These are phyloP conservation scores for Nephrotoma flavescens DNA, from an alignment of 2,888 invertebrate genomes.

Conservation along the genomic window DNA sequence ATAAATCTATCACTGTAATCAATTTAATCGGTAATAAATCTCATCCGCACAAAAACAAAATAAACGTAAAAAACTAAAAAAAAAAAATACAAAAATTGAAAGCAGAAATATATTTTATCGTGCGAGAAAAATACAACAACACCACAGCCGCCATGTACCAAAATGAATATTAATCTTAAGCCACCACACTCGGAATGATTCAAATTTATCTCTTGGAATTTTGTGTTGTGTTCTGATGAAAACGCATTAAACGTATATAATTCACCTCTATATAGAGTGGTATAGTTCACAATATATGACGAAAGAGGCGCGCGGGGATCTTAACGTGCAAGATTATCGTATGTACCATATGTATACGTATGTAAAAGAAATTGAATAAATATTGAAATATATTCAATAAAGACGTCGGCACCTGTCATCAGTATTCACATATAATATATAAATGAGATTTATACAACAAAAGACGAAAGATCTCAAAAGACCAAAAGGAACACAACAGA, in stretches of 20 bases:
- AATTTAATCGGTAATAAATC: background rate
- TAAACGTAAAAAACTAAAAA: background rate
- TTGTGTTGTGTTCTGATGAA: background rate
- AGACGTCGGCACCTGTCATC: background rate
- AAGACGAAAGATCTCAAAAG: background rate
- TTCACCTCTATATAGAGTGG: background rate
- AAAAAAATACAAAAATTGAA: background rate
- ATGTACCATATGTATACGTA: background rate
- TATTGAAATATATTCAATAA: background rate
- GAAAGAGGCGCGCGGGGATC: background rate
- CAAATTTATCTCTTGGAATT: background rate
- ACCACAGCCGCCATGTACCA: background rate
- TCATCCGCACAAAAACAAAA: background rate
- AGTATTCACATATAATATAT: background rate
- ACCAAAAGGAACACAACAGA: background rate
- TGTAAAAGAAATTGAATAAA: background rate
- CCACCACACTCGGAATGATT: background rate
- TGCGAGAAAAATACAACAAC: background rate
- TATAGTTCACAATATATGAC: too few relatives aligned
- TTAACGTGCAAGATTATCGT: background rate
- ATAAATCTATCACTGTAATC: background rate
- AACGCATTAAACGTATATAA: background rate
- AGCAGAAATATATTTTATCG: background rate
- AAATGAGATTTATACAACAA: background rate
- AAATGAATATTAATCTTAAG: background rate